Evolutionary conservation across 2,888 invertebrate species (phyloP), one percentile per base, ranked within the genome.

Genomic region (Apantesis nais): DNA sequence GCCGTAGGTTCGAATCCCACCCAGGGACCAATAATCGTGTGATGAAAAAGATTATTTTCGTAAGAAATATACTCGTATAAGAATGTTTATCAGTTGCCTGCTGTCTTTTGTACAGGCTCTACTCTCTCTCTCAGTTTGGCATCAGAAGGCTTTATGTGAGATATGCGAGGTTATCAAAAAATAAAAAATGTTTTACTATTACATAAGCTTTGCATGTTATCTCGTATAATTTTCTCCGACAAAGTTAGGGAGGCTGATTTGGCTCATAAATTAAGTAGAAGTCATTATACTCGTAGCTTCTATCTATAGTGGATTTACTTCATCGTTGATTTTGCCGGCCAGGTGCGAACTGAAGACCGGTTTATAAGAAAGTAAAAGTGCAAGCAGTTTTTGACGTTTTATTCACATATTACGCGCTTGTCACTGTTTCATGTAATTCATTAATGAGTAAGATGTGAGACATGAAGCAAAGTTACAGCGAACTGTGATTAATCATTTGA

Each of bases 341-440:
- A 76, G 74, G 70, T 74, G 75, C 61, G 48, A 71, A 70, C 60
- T 65, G 41, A 34, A 67, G 67, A 80, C 82, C 78, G 77, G 80
- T 81, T 81, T 14, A 16, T 65, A 65, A 65, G 70, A 81, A 81
- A 81, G 81, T 79, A 78, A 81, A 75, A 78, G 74, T 78, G 68
- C 52, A 48, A 16, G 44, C 67, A 66, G 16, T 70, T 72, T 73
- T 75, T 34, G 41, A 58, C 12, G 29, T 58, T 37, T 34, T 37
- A 44, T 41, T 58, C 22, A 58, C 63, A 72, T 68, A 63, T 66
- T 62, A 64, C 22, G 31, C 39, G 62, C 62, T 62, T 67, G 37
- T 62, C 55, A 66, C 61, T 61, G 14, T 48, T 37, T 62, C 69
- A 16, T 55, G 31, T 39, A 52, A 41, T 64, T 41, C 34, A 37